Evolutionary conservation across 2,113 vertebrate species (phyloP), one percentile per base, ranked within the genome.

Genomic region (Corythornis madagascariensis): DNA sequence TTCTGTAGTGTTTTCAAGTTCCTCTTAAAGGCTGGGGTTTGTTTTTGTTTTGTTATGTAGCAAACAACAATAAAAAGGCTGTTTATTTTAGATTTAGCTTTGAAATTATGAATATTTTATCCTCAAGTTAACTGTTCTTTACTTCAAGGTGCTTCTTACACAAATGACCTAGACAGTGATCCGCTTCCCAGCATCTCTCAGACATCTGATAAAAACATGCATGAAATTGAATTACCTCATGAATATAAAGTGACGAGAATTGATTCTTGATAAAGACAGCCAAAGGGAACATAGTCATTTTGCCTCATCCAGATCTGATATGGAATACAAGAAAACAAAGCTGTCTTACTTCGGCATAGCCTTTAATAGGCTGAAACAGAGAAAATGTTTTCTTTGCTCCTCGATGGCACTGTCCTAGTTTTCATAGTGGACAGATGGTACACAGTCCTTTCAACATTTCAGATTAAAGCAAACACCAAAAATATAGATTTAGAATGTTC

Each of bases 161-260:
- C 31, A 95, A 86, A 85, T 85, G 72, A 79, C 38, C 17, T 57
- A 64, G 91, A 85, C 28, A 76, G 19, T 47, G 57, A 91, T 92
- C 38, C 13, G 5, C 31, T 94, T 93, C 78, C 48, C 35, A 82
- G 7, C 7, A 20, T 45, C 59, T 93, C 67, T 82, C 77, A 94
- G 73, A 90, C 21, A 61, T 86, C 70, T 76, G 47, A 88, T 91
- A 77, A 86, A 94, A 89, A 72, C 40, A 52, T 42, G 9, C 60
- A 55, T 85, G 89, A 93, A 92, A 74, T 79, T 83, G 67, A 59
- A 93, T 89, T 91, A 65, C 33, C n/a, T 93, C 53, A 88, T 96
- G 65, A 95, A 96, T 95, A 83, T 86, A 84, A 96, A 96, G 73
- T 74, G 70, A 87, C 72, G 94, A 91, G 53, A 78, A 96, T 86